phyloP scores from a whole-genome alignment of 2,888 invertebrate genomes.

The Eristalis tenax region DNA sequence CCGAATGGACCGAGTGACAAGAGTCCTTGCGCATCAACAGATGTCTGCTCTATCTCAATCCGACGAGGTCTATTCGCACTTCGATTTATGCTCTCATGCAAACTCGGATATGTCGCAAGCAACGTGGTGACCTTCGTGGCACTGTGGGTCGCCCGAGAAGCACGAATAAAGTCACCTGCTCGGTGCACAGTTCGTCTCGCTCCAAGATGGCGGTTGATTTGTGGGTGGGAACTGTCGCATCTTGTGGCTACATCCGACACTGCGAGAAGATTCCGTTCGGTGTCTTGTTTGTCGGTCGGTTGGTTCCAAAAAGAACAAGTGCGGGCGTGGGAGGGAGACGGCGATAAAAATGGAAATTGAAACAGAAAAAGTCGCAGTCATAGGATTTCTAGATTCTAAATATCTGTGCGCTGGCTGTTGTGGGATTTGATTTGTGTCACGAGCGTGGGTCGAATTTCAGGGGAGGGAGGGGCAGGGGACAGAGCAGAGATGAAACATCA shows the following conservation, averaged over 20 bases:
- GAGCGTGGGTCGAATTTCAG: background rate
- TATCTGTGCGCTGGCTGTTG: background rate
- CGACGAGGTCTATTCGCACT: background rate
- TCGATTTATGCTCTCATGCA: background rate
- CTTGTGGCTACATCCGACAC: background rate
- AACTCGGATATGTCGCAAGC: constrained; percentile 5
- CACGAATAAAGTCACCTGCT: background rate
- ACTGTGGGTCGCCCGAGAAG: background rate
- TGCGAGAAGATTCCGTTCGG: background rate
- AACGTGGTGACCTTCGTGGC: background rate
- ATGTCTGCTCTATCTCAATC: background rate
- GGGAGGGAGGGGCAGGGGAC: background rate
- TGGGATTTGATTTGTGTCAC: background rate
- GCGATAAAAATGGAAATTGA: background rate
- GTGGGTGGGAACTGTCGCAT: background rate
- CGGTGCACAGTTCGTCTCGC: constrained; percentile 44
- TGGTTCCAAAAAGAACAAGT: background rate
- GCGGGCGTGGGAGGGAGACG: no score
- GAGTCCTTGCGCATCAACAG: background rate
- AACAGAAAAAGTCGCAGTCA: background rate
- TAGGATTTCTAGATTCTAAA: background rate
- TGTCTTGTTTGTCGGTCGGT: background rate
- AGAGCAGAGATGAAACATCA: background rate
- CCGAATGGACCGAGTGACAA: background rate
- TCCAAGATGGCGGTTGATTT: constrained; percentile 28